These are phyloP conservation scores for Eulacestoma nigropectus DNA, from an alignment of 2,113 vertebrate genomes.

Conservation along the genomic window DNA sequence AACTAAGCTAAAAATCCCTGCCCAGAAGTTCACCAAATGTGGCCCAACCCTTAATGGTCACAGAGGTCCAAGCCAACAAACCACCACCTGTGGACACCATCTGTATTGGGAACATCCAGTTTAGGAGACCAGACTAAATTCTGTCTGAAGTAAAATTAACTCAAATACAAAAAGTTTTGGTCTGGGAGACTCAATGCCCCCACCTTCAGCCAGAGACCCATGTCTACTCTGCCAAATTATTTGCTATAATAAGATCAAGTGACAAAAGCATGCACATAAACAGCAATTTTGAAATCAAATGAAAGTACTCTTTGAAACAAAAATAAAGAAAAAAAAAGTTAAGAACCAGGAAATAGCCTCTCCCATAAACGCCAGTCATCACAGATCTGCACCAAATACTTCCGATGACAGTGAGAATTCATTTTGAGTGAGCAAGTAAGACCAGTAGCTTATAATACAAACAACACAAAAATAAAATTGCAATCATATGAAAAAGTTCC, in stretches of 20 bases:
- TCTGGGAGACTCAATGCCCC: rapidly evolving
- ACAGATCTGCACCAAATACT: background rate
- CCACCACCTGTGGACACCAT: too few species aligned
- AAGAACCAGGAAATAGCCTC: background rate
- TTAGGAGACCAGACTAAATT: background rate
- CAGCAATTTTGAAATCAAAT: background rate
- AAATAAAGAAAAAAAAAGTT: background rate
- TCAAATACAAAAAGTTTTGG: background rate
- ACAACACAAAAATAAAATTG: background rate
- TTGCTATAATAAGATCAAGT: background rate
- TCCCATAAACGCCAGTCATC: background rate
- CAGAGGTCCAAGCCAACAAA: background rate
- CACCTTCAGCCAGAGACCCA: background rate
- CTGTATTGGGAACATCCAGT: background rate
- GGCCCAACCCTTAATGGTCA: background rate
- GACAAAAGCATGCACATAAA: background rate
- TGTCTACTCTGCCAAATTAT: background rate
- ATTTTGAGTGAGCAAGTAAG: background rate
- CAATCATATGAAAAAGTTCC: background rate
- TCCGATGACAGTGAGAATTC: background rate
- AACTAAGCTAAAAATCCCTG: background rate
- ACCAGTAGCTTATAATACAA: background rate
- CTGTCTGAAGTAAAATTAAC: background rate
- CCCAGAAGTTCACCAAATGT: background rate
- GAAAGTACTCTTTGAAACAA: background rate